Conservation (phyloP, 1,140 invertebrate genomes). For the Cydia pomonella region DNA sequence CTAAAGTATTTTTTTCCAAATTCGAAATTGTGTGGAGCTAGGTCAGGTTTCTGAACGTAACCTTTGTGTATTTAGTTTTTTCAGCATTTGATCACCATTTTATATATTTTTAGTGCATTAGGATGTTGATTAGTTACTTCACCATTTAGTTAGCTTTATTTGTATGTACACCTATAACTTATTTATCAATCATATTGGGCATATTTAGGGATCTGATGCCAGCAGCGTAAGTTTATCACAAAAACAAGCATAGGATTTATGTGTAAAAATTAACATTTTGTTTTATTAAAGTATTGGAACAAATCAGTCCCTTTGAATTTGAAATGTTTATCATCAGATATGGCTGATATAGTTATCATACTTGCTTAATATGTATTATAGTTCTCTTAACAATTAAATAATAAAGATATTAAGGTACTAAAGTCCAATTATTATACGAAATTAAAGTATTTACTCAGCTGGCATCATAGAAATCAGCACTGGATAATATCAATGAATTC, state of each 20-base stretch:
- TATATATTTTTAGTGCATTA: constrained; percentile 34
- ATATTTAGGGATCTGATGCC: constrained; percentile 1
- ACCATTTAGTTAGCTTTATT: constrained; percentile 35
- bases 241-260: too few species aligned
- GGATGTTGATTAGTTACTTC: constrained; percentile 1
- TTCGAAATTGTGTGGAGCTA: constrained; percentile 50
- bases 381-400: too few species aligned
- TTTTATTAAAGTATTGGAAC: too few species aligned
- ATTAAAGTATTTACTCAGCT: background rate
- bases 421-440: background rate
- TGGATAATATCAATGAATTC: background rate
- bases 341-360: too few species aligned
- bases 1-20: constrained; percentile 44
- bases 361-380: too few species aligned
- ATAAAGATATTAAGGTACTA: too few species aligned
- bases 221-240: background rate
- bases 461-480: background rate
- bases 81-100: constrained; percentile 46
- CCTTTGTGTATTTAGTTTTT: constrained; percentile 51
- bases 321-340: too few species aligned
- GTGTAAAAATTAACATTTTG: too few species aligned
- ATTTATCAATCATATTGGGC: background rate
- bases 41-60: constrained; percentile 78
- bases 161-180: constrained; percentile 25
- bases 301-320: too few species aligned